These are phyloP conservation scores for Sinodicranocentrus sp. DNA, from an alignment of 2,888 invertebrate genomes.

Conservation along the genomic window DNA sequence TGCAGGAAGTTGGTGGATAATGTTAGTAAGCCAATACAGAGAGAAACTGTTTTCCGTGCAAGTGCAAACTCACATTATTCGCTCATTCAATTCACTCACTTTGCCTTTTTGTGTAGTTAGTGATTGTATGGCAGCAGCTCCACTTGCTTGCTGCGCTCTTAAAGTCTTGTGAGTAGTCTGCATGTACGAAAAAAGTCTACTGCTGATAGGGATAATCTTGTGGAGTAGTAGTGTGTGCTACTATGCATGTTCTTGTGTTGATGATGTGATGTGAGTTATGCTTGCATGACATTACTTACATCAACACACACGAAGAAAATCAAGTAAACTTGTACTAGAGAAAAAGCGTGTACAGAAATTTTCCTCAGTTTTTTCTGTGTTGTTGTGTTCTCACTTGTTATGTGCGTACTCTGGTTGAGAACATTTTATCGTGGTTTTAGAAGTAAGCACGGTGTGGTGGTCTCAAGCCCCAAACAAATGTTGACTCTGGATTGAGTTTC, in stretches of 20 bases:
- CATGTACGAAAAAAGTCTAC: background rate
- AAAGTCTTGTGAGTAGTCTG: background rate
- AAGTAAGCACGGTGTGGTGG: slow-evolving; percentile 4
- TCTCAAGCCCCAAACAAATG: slow-evolving; percentile 22
- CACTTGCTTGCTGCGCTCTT: slow-evolving; percentile 20
- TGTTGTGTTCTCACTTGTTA: slow-evolving; percentile 11
- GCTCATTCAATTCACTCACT: slow-evolving; percentile 16
- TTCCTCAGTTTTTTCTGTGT: slow-evolving; percentile 20
- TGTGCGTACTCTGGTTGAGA: slow-evolving; percentile 21
- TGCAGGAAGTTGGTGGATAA: slow-evolving; percentile 57
- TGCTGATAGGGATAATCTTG: slow-evolving; percentile 1
- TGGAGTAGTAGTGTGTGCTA: background rate
- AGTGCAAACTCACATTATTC: slow-evolving; percentile 29
- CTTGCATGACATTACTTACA: slow-evolving; percentile 36
- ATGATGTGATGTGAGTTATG: slow-evolving; percentile 32
- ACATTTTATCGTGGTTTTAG: slow-evolving; percentile 32
- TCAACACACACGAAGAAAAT: slow-evolving; percentile 15
- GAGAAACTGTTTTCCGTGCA: slow-evolving; percentile 47
- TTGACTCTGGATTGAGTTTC: slow-evolving; percentile 58
- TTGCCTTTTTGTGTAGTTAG: slow-evolving; percentile 3
- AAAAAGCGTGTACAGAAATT: background rate
- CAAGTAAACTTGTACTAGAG: slow-evolving; percentile 21
- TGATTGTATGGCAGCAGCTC: slow-evolving; percentile 14
- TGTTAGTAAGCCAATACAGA: slow-evolving; percentile 31
- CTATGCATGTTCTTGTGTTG: background rate